Conservation (phyloP, 2,113 vertebrate species). For the Syrmaticus mikado region DNA sequence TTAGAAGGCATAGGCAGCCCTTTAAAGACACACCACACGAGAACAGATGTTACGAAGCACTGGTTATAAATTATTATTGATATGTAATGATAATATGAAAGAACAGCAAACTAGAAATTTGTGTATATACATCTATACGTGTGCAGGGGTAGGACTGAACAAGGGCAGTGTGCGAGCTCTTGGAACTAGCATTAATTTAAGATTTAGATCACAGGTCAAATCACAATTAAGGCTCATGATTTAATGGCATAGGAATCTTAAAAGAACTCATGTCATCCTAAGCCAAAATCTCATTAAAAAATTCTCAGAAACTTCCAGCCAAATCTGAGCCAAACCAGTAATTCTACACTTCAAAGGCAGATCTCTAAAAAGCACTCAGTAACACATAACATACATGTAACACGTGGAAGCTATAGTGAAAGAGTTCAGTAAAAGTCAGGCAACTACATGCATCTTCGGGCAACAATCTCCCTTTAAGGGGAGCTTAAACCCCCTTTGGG, state of each 20-base stretch:
- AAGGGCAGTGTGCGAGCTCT: neutral
- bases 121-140: neutral
- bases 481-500: neutral
- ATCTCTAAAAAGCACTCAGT: neutral
- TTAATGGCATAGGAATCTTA: neutral
- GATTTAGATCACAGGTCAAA: neutral
- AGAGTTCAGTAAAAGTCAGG: neutral
- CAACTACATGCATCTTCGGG: neutral
- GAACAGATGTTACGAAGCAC: neutral
- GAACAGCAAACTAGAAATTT: neutral
- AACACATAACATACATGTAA: neutral
- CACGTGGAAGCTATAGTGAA: accelerated
- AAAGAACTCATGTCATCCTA: neutral
- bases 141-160: neutral
- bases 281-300: neutral
- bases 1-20: neutral
- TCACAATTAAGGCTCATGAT: neutral
- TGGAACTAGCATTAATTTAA: neutral
- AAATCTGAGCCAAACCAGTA: neutral
- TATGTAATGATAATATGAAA: neutral
- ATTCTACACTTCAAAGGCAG: neutral
- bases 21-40: neutral
- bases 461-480: neutral
- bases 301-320: neutral
- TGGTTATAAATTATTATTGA: neutral